These are phyloP conservation scores for Brachionus koreanus DNA, from an alignment of 1,140 invertebrate species.

Conservation along the genomic window DNA sequence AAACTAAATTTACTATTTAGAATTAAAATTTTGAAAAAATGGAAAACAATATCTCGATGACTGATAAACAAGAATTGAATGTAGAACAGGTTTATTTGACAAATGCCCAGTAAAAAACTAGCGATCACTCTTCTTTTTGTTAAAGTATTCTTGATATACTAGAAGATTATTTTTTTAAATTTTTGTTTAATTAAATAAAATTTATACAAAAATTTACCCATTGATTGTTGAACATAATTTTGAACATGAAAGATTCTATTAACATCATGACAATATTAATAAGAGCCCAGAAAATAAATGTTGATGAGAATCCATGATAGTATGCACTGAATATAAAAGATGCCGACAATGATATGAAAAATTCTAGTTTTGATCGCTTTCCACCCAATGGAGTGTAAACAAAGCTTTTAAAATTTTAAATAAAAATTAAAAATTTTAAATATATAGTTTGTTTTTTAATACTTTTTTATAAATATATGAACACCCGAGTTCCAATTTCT, in stretches of 20 bases:
- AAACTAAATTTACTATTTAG: neutral
- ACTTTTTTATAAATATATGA: neutral
- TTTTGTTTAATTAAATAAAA: too few species aligned
- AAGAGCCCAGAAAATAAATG: neutral
- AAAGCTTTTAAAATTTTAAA: neutral
- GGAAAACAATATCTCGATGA: neutral
- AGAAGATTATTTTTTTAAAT: neutral
- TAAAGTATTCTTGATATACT: neutral
- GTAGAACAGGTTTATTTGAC: neutral
- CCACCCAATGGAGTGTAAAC: neutral
- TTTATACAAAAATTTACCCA: neutral
- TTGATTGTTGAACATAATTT: neutral
- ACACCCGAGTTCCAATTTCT: neutral
- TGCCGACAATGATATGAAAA: neutral
- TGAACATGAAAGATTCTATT: neutral
- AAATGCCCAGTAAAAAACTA: neutral
- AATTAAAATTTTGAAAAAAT: neutral
- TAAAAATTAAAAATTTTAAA: neutral
- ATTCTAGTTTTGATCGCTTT: neutral
- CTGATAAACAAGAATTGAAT: neutral
- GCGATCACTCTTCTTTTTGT: neutral
- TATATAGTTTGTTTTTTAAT: neutral
- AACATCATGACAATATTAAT: neutral
- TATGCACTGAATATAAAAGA: neutral
- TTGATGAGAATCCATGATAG: neutral